These are phyloP conservation scores for Anarsia innoxiella DNA, from an alignment of 2,888 invertebrate species.

Conservation along the genomic window DNA sequence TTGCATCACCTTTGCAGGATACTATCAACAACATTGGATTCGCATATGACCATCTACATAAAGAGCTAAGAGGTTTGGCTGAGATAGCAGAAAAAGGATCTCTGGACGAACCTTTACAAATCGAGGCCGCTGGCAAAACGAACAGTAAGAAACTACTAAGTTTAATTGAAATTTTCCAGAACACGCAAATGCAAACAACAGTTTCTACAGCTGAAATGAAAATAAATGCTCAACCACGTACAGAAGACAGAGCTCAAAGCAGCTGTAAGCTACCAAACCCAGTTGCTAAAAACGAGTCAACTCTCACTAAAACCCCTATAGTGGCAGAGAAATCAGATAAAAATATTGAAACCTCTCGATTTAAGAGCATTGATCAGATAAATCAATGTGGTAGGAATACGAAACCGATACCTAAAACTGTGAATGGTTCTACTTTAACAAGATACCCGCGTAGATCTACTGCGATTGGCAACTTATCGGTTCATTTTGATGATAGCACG, in stretches of 20 bases:
- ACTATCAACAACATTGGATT: conserved; percentile 38
- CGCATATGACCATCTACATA: conserved; percentile 43
- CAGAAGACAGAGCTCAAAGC: conserved; percentile 5
- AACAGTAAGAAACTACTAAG: conserved; percentile 11
- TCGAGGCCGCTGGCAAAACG: background rate
- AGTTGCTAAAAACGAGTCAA: background rate
- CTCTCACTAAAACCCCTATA: background rate
- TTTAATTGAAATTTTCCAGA: conserved; percentile 18
- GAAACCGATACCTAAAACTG: conserved; percentile 4
- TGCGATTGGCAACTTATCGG: too few species aligned
- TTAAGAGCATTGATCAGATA: background rate
- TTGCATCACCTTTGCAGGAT: conserved; percentile 47
- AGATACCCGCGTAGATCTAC: conserved; percentile 31
- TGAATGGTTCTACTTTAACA: conserved; percentile 31
- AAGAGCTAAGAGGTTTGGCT: conserved; percentile 32
- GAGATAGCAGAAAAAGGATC: conserved; percentile 14
- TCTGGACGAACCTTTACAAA: background rate
- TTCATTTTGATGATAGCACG: too few species aligned
- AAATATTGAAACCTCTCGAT: background rate
- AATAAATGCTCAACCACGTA: conserved; percentile 8
- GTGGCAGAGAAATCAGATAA: background rate
- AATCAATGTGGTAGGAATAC: background rate
- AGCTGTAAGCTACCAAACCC: background rate
- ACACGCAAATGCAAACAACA: conserved; percentile 22
- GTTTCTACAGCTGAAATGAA: conserved; percentile 16